These are phyloP conservation scores for Drepana falcataria DNA, from an alignment of 2,888 invertebrate genomes.

Conservation along the genomic window DNA sequence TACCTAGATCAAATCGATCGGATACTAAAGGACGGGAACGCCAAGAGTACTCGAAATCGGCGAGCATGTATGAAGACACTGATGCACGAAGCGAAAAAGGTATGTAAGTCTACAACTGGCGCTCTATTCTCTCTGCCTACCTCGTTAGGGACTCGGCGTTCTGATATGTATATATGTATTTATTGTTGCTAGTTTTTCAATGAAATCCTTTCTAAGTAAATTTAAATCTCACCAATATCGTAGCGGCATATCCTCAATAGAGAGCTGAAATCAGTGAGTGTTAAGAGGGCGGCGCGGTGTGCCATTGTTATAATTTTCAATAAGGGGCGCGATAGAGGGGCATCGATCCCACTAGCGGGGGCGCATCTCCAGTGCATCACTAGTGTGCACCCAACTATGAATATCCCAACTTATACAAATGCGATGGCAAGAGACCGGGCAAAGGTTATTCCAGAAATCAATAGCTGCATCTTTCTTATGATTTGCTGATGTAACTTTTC, in stretches of 20 bases:
- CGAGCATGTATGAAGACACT: no score
- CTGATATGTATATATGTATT: no score
- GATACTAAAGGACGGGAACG: no score
- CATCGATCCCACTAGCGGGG: conserved; percentile 59
- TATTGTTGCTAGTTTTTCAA: no score
- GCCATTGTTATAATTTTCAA: conserved; percentile 80
- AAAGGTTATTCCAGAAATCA: background rate
- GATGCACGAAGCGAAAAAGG: no score
- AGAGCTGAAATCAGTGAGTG: conserved; percentile 75
- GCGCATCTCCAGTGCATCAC: conserved; percentile 44
- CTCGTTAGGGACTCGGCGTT: no score
- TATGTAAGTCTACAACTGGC: no score
- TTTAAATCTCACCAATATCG: conserved; percentile 8
- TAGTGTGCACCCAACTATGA: conserved; percentile 71
- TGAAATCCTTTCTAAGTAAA: no score
- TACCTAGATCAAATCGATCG: no score
- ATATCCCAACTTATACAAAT: conserved; percentile 50
- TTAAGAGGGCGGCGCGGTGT: conserved; percentile 73
- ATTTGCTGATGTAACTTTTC: no score
- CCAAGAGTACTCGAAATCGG: no score
- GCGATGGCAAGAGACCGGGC: conserved; percentile 4
- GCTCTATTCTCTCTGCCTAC: no score
- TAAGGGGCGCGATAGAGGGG: conserved; percentile 77
- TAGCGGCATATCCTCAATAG: conserved; percentile 54
- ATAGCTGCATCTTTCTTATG: background rate